These are phyloP conservation scores for Cataglyphis albicans DNA, from an alignment of 2,888 invertebrate species.

Conservation along the genomic window DNA sequence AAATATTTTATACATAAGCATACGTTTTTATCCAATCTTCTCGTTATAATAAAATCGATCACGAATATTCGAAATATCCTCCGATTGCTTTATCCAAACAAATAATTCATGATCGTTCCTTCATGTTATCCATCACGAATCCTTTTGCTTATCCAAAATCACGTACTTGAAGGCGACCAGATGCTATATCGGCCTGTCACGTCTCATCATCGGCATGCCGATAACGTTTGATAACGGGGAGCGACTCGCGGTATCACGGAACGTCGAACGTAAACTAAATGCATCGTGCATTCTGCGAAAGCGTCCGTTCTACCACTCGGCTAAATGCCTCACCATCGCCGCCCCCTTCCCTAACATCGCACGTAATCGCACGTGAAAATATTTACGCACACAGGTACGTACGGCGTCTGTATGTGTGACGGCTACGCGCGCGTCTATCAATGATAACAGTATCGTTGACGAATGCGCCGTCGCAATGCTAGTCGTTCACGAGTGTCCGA, in stretches of 20 bases:
- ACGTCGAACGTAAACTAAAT: conserved; percentile 80
- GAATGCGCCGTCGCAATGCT: conserved; percentile 54
- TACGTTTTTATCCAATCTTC: background rate
- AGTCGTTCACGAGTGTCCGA: conserved; percentile 20
- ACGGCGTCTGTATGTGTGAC: background rate
- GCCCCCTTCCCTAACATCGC: conserved; percentile 2
- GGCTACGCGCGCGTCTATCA: conserved; percentile 40
- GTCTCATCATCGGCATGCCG: conserved; percentile 22
- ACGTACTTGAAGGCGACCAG: too few species aligned
- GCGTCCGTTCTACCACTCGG: conserved; percentile 20
- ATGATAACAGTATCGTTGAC: conserved; percentile 22
- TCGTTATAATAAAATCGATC: background rate
- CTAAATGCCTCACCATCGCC: conserved; percentile 21
- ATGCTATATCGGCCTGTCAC: conserved; percentile 52
- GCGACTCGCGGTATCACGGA: conserved; percentile 72
- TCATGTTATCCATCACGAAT: background rate
- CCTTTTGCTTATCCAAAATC: background rate
- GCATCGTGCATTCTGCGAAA: conserved; percentile 64
- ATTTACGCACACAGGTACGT: conserved; percentile 18
- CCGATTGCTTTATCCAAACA: background rate
- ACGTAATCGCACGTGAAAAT: conserved; percentile 40
- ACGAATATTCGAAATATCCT: background rate
- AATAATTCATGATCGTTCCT: background rate
- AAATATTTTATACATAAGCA: background rate
- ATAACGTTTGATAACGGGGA: conserved; percentile 15